Percentiles rank a stretch among this genome's conserved stretches.
These are phyloP conservation scores for Drosophila ohnishii DNA, from an alignment of 1,140 invertebrate genomes.

Conservation along the genomic window DNA sequence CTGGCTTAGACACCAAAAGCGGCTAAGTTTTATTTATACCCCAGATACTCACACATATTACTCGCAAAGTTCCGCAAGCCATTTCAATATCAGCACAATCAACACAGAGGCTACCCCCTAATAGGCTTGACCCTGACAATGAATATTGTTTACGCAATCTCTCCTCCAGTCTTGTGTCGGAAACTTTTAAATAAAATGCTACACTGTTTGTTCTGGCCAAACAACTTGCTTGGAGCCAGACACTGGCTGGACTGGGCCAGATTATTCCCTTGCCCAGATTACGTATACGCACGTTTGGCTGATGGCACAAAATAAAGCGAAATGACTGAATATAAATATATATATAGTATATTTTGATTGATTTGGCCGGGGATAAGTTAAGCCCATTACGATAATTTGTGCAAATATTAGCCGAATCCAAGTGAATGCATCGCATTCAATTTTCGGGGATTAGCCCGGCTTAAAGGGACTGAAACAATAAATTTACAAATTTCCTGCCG, in stretches of 20 bases:
- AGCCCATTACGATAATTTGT: conserved; percentile 47
- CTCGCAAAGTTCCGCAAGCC: conserved; percentile 62
- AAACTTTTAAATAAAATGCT: conserved; percentile 48
- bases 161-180: conserved; percentile 13
- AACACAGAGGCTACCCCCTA: conserved; percentile 28
- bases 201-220: conserved; percentile 57
- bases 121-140: conserved; percentile 72
- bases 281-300: conserved; percentile 66
- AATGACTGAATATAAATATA: conserved; percentile 35
- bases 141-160: conserved; percentile 58
- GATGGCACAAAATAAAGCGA: conserved; percentile 33
- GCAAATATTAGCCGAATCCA: conserved; percentile 25
- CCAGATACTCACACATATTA: conserved; percentile 21
- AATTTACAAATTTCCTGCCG: conserved; percentile 8
- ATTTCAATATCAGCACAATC: conserved; percentile 71
- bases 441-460: conserved; percentile 17
- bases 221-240: conserved; percentile 33
- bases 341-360: conserved; percentile 49
- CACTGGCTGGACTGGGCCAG: conserved; percentile 20
- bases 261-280: conserved; percentile 49
- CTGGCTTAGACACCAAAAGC: conserved; percentile 48
- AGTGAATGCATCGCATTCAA: conserved; percentile 22
- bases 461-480: conserved; percentile 16
- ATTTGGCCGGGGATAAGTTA: conserved; percentile 29
- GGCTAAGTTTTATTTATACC: conserved; percentile 59